Evolutionary conservation across 2,113 vertebrate species (phyloP).

Genomic region (Leptosomus discolor): DNA sequence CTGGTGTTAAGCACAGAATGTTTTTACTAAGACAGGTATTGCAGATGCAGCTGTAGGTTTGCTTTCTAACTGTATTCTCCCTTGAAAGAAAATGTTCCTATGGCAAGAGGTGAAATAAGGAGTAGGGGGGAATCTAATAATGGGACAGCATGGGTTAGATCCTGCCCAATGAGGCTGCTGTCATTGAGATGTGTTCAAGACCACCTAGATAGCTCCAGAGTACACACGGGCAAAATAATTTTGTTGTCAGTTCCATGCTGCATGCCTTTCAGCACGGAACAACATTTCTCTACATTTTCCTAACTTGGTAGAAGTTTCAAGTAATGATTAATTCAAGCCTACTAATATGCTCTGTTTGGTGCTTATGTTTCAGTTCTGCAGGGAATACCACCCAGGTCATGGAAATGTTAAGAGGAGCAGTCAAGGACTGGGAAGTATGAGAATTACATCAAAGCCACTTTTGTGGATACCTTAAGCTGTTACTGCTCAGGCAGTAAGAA

Average conservation of each 20-base stretch:
- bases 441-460: not conserved
- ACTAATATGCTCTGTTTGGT: not conserved
- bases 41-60: not conserved
- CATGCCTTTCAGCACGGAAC: not conserved
- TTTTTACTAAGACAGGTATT: not conserved
- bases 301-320: not conserved
- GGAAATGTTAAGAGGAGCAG: not conserved
- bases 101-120: not conserved
- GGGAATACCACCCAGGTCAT: not conserved
- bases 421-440: not conserved
- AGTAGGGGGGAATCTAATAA: not conserved
- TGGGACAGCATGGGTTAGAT: not conserved
- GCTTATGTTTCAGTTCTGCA: not conserved
- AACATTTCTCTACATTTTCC: not conserved
- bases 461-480: not conserved
- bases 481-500: not conserved
- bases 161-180: not conserved
- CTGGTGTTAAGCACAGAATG: not conserved
- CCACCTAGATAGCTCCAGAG: not conserved
- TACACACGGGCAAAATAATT: not conserved
- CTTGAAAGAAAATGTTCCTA: not conserved
- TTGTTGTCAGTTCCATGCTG: not conserved
- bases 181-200: not conserved
- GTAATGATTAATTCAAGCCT: not conserved
- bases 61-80: not conserved